phyloP scores from a whole-genome alignment of 2,113 vertebrate species.

The Lanius collurio region DNA sequence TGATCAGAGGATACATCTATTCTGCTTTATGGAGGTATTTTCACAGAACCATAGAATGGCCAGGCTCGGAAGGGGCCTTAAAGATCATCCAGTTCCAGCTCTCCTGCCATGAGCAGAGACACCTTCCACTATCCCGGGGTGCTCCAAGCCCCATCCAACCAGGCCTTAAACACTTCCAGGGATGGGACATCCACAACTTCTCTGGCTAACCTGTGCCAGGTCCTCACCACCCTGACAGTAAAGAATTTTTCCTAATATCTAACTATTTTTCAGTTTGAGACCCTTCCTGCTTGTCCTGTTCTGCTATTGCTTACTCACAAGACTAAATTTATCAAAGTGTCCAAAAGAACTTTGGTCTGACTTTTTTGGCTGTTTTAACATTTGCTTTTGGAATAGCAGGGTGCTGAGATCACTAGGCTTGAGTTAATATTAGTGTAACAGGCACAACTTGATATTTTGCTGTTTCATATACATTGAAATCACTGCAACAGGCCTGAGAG shows the following conservation, averaged over 20 bases:
- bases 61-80: not conserved
- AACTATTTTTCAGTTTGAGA: not conserved
- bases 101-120: not conserved
- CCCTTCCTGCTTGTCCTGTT: not conserved
- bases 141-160: not conserved
- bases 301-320: not conserved
- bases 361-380: not conserved
- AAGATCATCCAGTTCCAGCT: not conserved
- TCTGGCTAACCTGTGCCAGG: accelerated
- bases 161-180: not conserved
- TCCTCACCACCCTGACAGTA: accelerated
- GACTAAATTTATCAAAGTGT: not conserved
- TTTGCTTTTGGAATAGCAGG: not conserved
- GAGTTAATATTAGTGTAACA: not conserved
- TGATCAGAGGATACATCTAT: not conserved
- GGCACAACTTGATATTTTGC: not conserved
- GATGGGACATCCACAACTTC: accelerated
- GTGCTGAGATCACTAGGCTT: not conserved
- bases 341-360: not conserved
- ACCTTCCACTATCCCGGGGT: not conserved
- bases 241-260: not conserved
- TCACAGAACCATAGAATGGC: too few species aligned
- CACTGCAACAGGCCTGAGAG: not conserved
- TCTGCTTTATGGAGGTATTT: not conserved
- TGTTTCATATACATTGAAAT: not conserved